Base-by-base conservation (phyloP, 2,888 invertebrate genomes). In the Dendrolimus pini region DNA sequence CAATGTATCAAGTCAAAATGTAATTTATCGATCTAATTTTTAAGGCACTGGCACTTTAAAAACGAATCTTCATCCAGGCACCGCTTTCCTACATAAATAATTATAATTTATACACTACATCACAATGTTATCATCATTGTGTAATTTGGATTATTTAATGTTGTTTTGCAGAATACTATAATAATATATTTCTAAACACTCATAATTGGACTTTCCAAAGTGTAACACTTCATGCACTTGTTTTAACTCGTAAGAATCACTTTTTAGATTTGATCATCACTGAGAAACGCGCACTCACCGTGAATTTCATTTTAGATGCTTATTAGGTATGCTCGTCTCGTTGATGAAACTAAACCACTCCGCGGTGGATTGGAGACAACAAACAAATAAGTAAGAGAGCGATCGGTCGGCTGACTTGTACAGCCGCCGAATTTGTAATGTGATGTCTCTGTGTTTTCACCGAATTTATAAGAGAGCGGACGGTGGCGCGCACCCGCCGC, bases 401-500 rank as follows among this genome's bases (percentile, higher is more conserved):
- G 77, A 77, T 82, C 77, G 80, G 81, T 78, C 89, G 83, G 83
- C 86, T 78, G 83, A 69, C 69, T 78, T 65, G 77, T 71, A 78
- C 88, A 85, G 85, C 89, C 81, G 88, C 88, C 91, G 89, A 89
- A 91, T 87, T 88, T 75, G 86, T 83, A 89, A 89, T 90, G 91
- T 89, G 82, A 80, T 85, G 83, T 83, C 76, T 78, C 76, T 69
- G 80, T 72, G 78, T 83, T 85, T 86, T 84, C 90, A 84, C 85
- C 85, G 83, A 90, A 91, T 91, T 89, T 91, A 91, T 91, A 91
- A 88, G 87, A 80, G 78, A 79, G 80, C 75, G 82, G 74, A 64
- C 69, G 71, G 74, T 74, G 70, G 77, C 74, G 75, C 72, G 74
- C 80, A 79, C 82, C 83, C 80, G 83, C 63, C 71, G 67, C 67